Base-by-base conservation (phyloP, 2,113 vertebrate genomes). In the Oncorhynchus nerka region DNA sequence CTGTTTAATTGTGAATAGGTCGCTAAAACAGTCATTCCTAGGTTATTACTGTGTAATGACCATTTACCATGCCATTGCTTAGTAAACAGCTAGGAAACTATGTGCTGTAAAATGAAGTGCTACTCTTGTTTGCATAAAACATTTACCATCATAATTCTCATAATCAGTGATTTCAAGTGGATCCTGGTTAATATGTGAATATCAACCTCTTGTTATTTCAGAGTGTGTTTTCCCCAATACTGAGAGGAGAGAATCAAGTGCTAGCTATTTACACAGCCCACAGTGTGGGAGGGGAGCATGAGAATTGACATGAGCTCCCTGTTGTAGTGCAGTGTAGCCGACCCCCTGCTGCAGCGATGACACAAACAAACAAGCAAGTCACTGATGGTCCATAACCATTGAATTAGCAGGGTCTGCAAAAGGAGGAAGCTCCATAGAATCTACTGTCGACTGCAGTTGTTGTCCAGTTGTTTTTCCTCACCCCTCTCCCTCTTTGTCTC, bases 401-500 rank as follows among this genome's bases (percentile, higher is more conserved):
- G 15, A 30, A 68, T 16, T 62, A 20, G n/a, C n/a, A 62, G 4
- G 32, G 30, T 73, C 62, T 79, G 22, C 59, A 9, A 62, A n/a
- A 22, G n/a, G 7, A 62, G 59, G 59, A 62, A 62, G n/a, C 45
- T 74, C 57, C 71, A 48, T 19, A 4, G 16, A 13, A 2, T 32
- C 15, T 2, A 45, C 68, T 64, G 28, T 55, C 66, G 64, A 55
- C 68, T 57, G 8, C 39, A 45, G 39, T 45, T 45, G 39, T 5
- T 55, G 51, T 55, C 4, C 51, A 55, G 16, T 55, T 55, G 51
- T 55, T 55, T 55, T 45, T 32, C 75, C 78, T 28, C 67, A 77
- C 55, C 77, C 76, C 68, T 75, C 73, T 77, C 64, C 76, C 30
- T 70, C 57, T 20, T 77, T 69, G 79, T 26, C 11, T 66, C 48